phyloP scores from a whole-genome alignment of 2,797 vertebrate species.

The Pipistrellus pygmaeus region DNA sequence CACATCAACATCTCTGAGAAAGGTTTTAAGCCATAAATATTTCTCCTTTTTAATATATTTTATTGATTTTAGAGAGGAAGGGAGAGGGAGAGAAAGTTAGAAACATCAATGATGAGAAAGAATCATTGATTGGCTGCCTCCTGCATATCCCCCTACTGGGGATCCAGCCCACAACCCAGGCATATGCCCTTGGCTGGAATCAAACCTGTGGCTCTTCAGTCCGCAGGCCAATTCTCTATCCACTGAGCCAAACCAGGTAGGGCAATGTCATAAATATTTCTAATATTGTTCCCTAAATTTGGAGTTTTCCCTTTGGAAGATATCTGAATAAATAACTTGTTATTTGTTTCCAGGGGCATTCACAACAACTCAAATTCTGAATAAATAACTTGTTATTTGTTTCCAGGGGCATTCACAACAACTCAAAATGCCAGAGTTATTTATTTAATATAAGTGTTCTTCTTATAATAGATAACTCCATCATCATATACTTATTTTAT shows the following conservation, averaged over 20 bases:
- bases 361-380: slow-evolving; percentile 11
- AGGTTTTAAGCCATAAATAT: slow-evolving; percentile 13
- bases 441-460: slow-evolving; percentile 2
- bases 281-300: neutral
- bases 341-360: too few relatives aligned
- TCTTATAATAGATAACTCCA: slow-evolving; percentile 19
- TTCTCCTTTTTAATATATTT: neutral
- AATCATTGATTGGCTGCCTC: too few relatives aligned
- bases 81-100: too few relatives aligned
- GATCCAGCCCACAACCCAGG: too few relatives aligned
- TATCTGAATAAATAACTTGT: neutral
- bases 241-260: too few relatives aligned
- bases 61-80: too few relatives aligned
- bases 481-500: neutral
- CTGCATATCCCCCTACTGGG: too few relatives aligned
- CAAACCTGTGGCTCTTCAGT: too few relatives aligned
- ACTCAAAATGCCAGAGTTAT: neutral
- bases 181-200: too few relatives aligned
- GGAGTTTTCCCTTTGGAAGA: neutral
- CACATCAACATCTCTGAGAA: slow-evolving; percentile 9
- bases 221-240: too few relatives aligned
- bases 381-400: neutral
- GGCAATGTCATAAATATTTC: neutral
- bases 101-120: too few relatives aligned
- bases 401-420: neutral